Evolutionary conservation across 2,888 invertebrate species (phyloP).

Genomic region (Trissolcus japonicus): DNA sequence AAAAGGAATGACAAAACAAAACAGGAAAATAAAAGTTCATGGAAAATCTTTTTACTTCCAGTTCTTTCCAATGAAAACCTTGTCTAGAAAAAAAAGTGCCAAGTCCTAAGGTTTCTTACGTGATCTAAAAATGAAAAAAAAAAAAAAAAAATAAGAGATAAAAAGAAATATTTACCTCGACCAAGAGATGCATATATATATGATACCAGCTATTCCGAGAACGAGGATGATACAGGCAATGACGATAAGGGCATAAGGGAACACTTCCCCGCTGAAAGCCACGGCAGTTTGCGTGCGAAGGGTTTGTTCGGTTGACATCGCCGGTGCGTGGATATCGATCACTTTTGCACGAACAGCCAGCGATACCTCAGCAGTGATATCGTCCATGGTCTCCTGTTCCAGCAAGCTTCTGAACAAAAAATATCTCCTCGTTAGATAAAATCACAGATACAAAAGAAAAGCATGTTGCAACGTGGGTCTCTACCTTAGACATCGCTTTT

Average conservation of each 20-base stretch:
- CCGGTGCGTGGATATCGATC: slow-evolving; percentile 81
- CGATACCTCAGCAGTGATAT: slow-evolving; percentile 83
- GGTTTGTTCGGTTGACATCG: slow-evolving; percentile 77
- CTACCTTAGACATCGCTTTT: too few relatives aligned
- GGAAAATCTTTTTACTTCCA: too few relatives aligned
- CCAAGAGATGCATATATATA: slow-evolving; percentile 96
- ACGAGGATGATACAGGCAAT: slow-evolving; percentile 93
- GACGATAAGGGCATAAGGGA: slow-evolving; percentile 92
- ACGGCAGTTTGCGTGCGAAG: slow-evolving; percentile 78
- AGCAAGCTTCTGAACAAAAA: slow-evolving; percentile 78
- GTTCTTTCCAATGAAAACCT: background rate
- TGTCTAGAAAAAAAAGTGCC: too few relatives aligned
- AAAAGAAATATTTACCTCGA: slow-evolving; percentile 81
- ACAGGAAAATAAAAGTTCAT: too few relatives aligned
- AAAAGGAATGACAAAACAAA: too few relatives aligned
- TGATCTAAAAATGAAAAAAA: too few relatives aligned
- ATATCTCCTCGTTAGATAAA: too few relatives aligned
- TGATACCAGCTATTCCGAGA: slow-evolving; percentile 90
- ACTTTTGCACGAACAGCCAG: slow-evolving; percentile 83
- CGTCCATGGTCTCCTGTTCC: slow-evolving; percentile 81
- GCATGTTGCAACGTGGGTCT: too few relatives aligned
- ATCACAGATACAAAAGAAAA: background rate
- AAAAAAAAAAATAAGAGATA: background rate
- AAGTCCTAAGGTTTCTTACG: too few relatives aligned
- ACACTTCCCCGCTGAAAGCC: slow-evolving; percentile 82